Evolutionary conservation across 2,797 vertebrate genomes (phyloP).

Genomic region (Mus caroli): DNA sequence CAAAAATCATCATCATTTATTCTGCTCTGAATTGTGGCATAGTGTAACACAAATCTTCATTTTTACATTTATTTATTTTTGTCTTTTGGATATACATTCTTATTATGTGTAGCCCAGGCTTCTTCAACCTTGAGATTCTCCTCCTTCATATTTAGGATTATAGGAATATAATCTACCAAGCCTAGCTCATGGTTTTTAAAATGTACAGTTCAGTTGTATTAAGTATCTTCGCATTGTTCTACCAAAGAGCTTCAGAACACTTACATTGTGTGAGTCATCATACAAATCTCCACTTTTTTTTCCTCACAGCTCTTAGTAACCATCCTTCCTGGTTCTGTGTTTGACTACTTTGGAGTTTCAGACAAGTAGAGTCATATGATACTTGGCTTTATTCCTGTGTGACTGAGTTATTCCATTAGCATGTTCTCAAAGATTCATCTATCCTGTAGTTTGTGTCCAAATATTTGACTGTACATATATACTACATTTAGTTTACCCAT

Average conservation of each 20-base stretch:
- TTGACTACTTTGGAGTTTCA: neutral
- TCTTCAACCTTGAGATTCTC: neutral
- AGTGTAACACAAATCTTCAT: neutral
- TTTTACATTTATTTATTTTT: neutral
- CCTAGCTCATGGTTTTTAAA: neutral
- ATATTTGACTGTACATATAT: neutral
- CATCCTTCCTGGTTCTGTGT: neutral
- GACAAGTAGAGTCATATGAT: neutral
- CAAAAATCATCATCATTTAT: neutral
- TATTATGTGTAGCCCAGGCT: neutral
- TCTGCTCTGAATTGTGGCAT: neutral
- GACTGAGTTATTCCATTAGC: neutral
- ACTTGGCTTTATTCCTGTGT: neutral
- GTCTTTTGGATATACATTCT: neutral
- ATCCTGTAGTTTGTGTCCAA: neutral
- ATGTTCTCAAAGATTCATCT: neutral
- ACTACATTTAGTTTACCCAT: neutral
- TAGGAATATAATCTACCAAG: neutral
- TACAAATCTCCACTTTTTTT: neutral
- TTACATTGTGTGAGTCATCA: neutral
- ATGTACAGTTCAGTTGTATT: neutral
- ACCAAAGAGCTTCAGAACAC: neutral
- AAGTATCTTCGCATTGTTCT: neutral
- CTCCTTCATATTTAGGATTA: neutral
- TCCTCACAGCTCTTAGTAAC: neutral